Base-by-base conservation (phyloP, 2,113 vertebrate genomes). In the Suricata suricatta region DNA sequence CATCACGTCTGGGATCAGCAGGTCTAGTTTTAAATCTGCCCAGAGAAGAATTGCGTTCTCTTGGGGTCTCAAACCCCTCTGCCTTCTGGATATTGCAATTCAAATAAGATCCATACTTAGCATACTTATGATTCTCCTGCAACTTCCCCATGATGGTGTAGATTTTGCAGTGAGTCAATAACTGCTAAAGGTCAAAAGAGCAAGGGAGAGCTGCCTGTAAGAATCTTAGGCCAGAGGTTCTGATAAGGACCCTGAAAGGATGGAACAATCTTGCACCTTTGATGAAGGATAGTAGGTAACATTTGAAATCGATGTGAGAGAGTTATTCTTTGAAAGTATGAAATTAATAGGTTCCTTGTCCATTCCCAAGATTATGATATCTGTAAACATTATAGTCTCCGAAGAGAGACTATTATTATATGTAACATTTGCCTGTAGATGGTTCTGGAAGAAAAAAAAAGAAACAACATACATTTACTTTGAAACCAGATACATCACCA, bases 331-430 rank as follows among this genome's bases (percentile, higher is more conserved):
- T 12, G 13, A 7, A 25, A 97, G 31, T 0, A 1, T 57, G 80
- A 98, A 95, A n/a, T 35, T 0, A 0, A 0, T 4, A 15, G 93
- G 41, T 0, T 0, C 0, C 8, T 23, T 95, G 95, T 96, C 64
- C 90, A 98, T 17, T 0, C 99, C 99, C 88, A 98, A 97, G 8
- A 99, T 97, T n/a, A 0, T 98, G 71, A 99, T 96, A 0, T 97
- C 90, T 5, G 84, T 96, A 12, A 99, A 98, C 9, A 0, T 80
- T 7, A 98, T 88, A 0, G 96, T 93, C 27, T 98, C 98, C 0
- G 0, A 6, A 12, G 95, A 96, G 31, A n/a, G n/a, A n/a, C 6
- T 41, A 41, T 52, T 52, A 50, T 69, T 35, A 64, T 69, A 44
- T 66, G 13, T 52, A 41, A 95, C 27, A 4, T 83, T 98, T 90